Evolutionary conservation across 2,113 vertebrate genomes (phyloP).

Genomic region (Toxostoma redivivum): DNA sequence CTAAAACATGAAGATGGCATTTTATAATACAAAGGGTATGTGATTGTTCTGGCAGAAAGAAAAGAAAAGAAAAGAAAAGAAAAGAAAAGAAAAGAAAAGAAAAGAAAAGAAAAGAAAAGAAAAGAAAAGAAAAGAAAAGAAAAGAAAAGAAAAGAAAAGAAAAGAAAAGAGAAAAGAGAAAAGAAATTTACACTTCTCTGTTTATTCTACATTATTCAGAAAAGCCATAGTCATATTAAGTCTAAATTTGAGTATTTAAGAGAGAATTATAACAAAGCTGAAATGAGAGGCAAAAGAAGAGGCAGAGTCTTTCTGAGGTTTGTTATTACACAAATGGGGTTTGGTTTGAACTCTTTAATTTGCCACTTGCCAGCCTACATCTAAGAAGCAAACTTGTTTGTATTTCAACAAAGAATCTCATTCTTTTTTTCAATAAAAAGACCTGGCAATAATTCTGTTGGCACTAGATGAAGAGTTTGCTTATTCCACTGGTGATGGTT

Average conservation of each 20-base stretch:
- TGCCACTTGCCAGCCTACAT: conserved; percentile 24
- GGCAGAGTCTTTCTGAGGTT: background rate
- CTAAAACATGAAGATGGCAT: background rate
- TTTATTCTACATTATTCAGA: background rate
- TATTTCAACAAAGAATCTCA: conserved; percentile 44
- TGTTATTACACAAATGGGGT: background rate
- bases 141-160: too few species aligned
- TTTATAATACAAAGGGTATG: background rate
- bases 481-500: conserved; percentile 29
- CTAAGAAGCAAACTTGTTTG: conserved; percentile 39
- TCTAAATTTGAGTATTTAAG: background rate
- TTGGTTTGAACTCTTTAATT: conserved; percentile 8
- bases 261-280: background rate
- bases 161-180: too few species aligned
- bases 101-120: too few species aligned
- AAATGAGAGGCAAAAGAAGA: conserved; percentile 17
- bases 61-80: background rate
- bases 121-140: background rate
- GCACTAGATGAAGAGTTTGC: conserved; percentile 52
- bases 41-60: background rate
- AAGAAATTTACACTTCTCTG: background rate
- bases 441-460: conserved; percentile 64
- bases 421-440: conserved; percentile 60
- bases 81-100: too few species aligned
- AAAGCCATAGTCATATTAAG: background rate